A percentile compares a stretch with the other conserved stretches of the same genome.
Evolutionary conservation across 2,888 invertebrate species (phyloP).

Genomic region (Rhagium mordax): DNA sequence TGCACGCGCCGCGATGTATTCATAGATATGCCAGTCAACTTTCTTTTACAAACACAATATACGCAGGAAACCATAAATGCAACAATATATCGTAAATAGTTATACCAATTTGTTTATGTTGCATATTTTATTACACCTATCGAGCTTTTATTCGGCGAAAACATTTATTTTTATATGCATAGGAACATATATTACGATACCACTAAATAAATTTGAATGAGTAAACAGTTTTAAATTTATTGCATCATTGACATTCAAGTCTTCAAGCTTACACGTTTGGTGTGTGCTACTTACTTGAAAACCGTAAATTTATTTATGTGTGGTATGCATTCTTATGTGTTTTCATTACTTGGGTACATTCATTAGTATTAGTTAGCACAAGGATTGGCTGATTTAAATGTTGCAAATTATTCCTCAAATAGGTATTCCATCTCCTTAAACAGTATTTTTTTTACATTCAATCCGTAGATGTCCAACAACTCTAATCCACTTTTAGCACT

Average conservation of each 20-base stretch:
- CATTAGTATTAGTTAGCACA: neutral
- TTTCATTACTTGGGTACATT: neutral
- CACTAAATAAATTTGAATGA: constrained; percentile 24
- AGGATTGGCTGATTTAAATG: neutral
- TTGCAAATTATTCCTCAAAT: neutral
- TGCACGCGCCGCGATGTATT: neutral
- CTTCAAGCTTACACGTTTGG: constrained; percentile 1
- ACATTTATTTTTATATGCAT: constrained; percentile 15
- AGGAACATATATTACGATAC: neutral
- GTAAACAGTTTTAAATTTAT: constrained; percentile 26
- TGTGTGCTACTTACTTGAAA: constrained; percentile 21
- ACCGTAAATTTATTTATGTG: constrained; percentile 1
- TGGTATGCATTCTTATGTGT: neutral
- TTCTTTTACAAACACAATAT: neutral
- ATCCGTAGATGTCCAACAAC: too few relatives aligned
- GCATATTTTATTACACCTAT: constrained; percentile 17
- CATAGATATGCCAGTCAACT: constrained; percentile 9
- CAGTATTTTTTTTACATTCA: too few relatives aligned
- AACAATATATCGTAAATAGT: neutral
- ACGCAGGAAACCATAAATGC: neutral
- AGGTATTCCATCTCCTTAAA: too few relatives aligned
- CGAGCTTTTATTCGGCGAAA: neutral
- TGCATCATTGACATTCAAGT: constrained; percentile 30
- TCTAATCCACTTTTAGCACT: too few relatives aligned
- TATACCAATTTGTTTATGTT: neutral